Percentiles rank a stretch among this genome's conserved stretches.
Conservation (phyloP, 2,113 vertebrate species). For the Prinia subflava region DNA sequence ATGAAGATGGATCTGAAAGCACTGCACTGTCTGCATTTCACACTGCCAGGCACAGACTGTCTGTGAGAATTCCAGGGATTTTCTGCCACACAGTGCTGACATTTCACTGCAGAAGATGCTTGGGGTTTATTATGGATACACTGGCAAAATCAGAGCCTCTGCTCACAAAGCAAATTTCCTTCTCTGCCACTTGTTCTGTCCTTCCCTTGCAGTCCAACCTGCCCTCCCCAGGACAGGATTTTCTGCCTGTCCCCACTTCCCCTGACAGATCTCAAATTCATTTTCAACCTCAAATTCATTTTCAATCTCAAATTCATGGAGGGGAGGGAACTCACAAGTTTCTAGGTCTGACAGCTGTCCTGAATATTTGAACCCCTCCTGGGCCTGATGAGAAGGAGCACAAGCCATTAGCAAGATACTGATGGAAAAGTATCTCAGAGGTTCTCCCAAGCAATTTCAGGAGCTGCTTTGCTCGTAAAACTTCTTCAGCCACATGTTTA, state of each 20-base stretch:
- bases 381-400: neutral
- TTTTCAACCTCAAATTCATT: neutral
- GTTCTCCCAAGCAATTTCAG: neutral
- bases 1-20: neutral
- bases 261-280: neutral
- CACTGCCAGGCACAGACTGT: neutral
- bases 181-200: neutral
- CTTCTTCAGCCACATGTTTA: neutral
- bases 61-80: neutral
- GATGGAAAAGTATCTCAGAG: neutral
- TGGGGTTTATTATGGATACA: neutral
- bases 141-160: neutral
- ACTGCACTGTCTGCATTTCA: neutral
- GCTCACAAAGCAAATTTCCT: neutral
- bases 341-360: neutral
- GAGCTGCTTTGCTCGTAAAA: neutral
- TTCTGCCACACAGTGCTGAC: neutral
- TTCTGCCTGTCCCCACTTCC: neutral
- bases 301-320: neutral
- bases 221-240: neutral
- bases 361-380: neutral
- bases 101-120: neutral
- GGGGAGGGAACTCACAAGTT: neutral
- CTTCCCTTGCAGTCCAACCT: neutral
- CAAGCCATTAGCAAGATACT: neutral